Conservation (phyloP, 2,888 invertebrate species). For the Tricholauxania praeusta region DNA sequence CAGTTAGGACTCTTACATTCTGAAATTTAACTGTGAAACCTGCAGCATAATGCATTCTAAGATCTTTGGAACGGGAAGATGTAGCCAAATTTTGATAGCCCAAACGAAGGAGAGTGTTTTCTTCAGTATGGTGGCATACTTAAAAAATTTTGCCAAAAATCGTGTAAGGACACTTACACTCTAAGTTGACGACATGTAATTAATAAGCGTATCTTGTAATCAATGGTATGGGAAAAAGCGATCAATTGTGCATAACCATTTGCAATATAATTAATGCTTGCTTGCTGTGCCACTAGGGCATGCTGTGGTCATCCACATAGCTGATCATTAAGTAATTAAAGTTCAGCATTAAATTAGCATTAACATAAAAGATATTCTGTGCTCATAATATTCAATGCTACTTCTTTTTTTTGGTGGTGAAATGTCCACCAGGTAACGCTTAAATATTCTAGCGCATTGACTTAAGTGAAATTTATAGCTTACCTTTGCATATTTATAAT, state of each 20-base stretch:
- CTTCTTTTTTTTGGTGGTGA: background rate
- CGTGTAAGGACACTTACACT: too few relatives aligned
- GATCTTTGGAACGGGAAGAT: too few relatives aligned
- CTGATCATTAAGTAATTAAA: slow-evolving; percentile 25
- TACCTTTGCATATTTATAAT: slow-evolving; percentile 6
- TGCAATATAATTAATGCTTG: background rate
- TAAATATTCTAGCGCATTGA: background rate
- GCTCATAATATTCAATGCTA: slow-evolving; percentile 3
- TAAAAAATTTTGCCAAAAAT: too few relatives aligned
- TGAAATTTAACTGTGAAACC: too few relatives aligned
- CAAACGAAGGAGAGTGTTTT: too few relatives aligned
- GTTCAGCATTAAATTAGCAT: background rate
- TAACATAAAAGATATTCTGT: slow-evolving; percentile 19
- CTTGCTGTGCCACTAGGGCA: background rate
- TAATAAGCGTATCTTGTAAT: background rate
- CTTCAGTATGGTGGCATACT: too few relatives aligned
- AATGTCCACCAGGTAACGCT: slow-evolving; percentile 14
- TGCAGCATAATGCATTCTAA: too few relatives aligned
- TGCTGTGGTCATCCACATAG: background rate
- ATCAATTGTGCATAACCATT: too few relatives aligned
- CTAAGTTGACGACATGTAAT: too few relatives aligned
- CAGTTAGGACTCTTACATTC: too few relatives aligned
- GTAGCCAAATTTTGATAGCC: too few relatives aligned
- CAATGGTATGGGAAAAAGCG: too few relatives aligned
- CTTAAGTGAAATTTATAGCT: slow-evolving; percentile 20